These are phyloP conservation scores for Nomada lathburiana DNA, from an alignment of 2,888 invertebrate species.

Conservation along the genomic window DNA sequence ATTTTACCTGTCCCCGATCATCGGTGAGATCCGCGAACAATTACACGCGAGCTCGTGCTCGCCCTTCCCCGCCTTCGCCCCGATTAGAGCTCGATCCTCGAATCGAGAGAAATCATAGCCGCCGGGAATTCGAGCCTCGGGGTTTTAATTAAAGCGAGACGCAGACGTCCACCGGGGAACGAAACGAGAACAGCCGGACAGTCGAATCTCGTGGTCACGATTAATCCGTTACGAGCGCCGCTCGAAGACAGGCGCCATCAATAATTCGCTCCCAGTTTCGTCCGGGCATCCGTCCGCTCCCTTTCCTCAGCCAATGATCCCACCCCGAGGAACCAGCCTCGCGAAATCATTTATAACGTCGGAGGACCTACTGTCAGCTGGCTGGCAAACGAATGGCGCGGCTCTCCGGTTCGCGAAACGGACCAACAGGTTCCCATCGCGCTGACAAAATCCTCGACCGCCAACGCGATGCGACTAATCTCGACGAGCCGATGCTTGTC, in stretches of 20 bases:
- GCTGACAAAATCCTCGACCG: too few relatives aligned
- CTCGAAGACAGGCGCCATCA: conserved; percentile 69
- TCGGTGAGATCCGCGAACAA: conserved; percentile 39
- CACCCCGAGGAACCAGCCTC: conserved; percentile 59
- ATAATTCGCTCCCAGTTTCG: conserved; percentile 62
- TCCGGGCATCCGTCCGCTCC: conserved; percentile 33
- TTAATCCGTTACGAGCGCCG: conserved; percentile 67
- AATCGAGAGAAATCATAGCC: too few relatives aligned
- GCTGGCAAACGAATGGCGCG: conserved; percentile 66
- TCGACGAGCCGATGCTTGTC: not conserved
- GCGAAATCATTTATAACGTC: conserved; percentile 76
- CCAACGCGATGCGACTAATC: not conserved
- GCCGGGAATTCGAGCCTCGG: too few relatives aligned
- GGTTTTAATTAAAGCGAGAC: too few relatives aligned
- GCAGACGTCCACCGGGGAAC: not conserved
- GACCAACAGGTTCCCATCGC: not conserved
- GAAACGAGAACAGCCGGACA: not conserved
- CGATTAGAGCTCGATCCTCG: too few relatives aligned
- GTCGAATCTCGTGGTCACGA: conserved; percentile 25
- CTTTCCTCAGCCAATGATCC: conserved; percentile 22
- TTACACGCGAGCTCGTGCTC: conserved; percentile 35
- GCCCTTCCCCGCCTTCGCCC: not conserved
- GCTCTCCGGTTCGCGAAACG: not conserved
- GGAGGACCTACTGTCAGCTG: conserved; percentile 70
- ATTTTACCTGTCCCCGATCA: conserved; percentile 56